Conservation (phyloP, 2,113 vertebrate genomes). For the Petaurus breviceps region DNA sequence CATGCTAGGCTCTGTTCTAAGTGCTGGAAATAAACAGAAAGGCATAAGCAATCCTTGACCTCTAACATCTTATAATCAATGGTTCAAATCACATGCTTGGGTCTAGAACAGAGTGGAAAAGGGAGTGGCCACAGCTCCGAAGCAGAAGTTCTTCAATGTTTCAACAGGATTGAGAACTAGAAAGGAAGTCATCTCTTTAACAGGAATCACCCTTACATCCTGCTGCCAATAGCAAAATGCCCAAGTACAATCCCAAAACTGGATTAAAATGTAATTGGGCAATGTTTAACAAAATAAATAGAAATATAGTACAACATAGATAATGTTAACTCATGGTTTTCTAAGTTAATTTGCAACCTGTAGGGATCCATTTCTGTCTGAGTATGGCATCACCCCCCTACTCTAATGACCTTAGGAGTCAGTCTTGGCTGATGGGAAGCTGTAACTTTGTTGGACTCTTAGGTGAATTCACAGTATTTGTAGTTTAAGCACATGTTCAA, state of each 20-base stretch:
- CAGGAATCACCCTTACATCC: background rate
- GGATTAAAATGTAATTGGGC: background rate
- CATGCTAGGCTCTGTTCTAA: background rate
- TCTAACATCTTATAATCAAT: background rate
- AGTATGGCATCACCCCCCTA: background rate
- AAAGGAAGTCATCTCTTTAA: background rate
- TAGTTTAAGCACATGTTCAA: background rate
- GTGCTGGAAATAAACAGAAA: too few species aligned
- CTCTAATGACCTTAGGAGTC: background rate
- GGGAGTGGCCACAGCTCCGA: background rate
- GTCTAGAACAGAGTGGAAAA: background rate
- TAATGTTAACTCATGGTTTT: background rate
- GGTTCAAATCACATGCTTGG: background rate
- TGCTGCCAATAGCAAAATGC: background rate
- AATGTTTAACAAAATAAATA: background rate
- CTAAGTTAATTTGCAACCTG: background rate
- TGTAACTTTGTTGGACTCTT: background rate
- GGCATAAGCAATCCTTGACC: background rate
- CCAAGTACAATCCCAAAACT: background rate
- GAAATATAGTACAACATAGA: background rate
- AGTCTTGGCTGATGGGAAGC: background rate
- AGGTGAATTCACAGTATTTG: background rate
- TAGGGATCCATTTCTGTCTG: background rate
- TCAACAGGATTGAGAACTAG: background rate
- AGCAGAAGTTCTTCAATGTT: background rate